These are phyloP conservation scores for Trochalopteron elliotii DNA, from an alignment of 2,113 vertebrate species.

Conservation along the genomic window DNA sequence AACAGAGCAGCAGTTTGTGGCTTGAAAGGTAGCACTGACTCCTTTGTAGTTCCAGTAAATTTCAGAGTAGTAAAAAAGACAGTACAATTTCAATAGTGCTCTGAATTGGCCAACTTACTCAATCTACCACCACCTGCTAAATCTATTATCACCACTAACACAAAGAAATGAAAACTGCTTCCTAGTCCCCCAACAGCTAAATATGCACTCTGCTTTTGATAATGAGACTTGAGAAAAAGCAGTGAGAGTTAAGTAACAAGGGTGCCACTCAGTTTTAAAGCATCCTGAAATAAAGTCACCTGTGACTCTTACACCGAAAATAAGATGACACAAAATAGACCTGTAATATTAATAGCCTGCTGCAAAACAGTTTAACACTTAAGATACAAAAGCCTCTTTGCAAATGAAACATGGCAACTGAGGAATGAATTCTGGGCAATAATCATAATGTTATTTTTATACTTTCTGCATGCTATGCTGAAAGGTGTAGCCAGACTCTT, in stretches of 20 bases:
- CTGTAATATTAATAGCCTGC: not conserved
- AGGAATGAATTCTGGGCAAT: not conserved
- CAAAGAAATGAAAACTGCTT: not conserved
- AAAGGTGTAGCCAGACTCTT: not conserved
- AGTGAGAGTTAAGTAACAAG: not conserved
- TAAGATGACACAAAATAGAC: not conserved
- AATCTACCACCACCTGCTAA: not conserved
- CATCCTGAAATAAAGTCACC: not conserved
- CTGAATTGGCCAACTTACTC: not conserved
- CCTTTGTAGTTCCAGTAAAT: not conserved
- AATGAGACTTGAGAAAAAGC: not conserved
- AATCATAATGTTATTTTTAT: not conserved
- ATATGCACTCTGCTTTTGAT: not conserved
- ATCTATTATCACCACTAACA: not conserved
- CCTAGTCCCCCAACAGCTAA: not conserved
- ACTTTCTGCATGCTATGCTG: not conserved
- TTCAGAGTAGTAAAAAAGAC: not conserved
- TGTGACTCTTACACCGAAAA: not conserved
- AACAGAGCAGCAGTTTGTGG: not conserved
- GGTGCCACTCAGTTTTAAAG: not conserved
- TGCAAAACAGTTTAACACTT: conserved; percentile 1
- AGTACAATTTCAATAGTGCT: not conserved
- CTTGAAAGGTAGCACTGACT: not conserved
- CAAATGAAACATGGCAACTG: not conserved
- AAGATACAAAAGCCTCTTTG: not conserved